Conservation (phyloP, 1,140 invertebrate species). For the Cataglyphis hispanica region DNA sequence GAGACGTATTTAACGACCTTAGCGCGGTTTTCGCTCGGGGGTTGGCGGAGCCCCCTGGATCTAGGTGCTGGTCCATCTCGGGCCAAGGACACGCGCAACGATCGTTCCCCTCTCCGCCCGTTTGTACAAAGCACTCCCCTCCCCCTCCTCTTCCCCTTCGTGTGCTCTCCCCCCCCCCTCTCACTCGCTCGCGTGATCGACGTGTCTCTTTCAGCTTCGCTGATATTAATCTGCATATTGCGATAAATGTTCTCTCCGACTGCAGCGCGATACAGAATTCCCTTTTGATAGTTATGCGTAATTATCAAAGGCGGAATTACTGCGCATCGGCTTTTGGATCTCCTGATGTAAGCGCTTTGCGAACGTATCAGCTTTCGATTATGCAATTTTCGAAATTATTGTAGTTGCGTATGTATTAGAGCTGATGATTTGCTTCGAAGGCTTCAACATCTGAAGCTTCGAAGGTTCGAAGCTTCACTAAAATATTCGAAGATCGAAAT, state of each 20-base stretch:
- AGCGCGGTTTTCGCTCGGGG: slow-evolving; percentile 14
- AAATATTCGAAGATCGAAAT: too few relatives aligned
- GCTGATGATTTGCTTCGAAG: too few relatives aligned
- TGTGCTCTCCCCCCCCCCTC: neutral
- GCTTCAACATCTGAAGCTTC: too few relatives aligned
- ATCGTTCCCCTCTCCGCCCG: neutral
- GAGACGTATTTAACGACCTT: slow-evolving; percentile 8
- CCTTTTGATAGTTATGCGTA: slow-evolving; percentile 22
- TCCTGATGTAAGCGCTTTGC: neutral
- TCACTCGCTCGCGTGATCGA: neutral
- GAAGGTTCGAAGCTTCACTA: too few relatives aligned
- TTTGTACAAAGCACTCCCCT: slow-evolving; percentile 1
- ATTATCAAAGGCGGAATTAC: neutral
- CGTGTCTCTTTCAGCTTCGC: neutral
- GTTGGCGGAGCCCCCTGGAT: slow-evolving; percentile 19
- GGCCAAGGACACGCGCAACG: slow-evolving; percentile 52
- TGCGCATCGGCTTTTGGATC: neutral
- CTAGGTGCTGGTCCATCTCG: slow-evolving; percentile 24
- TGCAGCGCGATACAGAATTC: neutral
- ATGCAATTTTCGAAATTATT: neutral
- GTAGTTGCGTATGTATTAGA: too few relatives aligned
- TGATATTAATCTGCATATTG: slow-evolving; percentile 24
- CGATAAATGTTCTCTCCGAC: neutral
- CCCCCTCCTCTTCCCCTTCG: neutral
- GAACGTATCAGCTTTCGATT: neutral